These are phyloP conservation scores for Holotrichia oblita DNA, from an alignment of 1,140 invertebrate species.

Conservation along the genomic window DNA sequence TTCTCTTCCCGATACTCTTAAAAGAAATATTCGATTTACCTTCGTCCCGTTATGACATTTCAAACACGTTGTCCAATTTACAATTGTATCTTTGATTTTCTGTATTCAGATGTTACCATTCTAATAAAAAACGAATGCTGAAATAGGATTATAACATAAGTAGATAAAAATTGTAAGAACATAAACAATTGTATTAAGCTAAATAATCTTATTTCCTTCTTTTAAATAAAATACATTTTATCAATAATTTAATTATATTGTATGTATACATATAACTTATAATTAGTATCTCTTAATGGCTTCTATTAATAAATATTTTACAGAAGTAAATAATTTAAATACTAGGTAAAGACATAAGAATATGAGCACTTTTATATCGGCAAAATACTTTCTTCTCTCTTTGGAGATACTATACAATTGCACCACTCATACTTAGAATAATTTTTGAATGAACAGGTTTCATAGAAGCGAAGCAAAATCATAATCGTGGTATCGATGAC, in stretches of 20 bases:
- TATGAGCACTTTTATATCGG: conserved; percentile 40
- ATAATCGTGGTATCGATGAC: conserved; percentile 55
- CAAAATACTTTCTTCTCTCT: neutral
- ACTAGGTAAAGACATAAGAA: conserved; percentile 12
- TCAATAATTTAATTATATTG: conserved; percentile 24
- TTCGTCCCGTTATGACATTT: no score
- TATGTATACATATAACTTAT: conserved; percentile 32
- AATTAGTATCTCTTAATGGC: conserved; percentile 7
- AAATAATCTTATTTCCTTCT: neutral
- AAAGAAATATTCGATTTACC: no score
- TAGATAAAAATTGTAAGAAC: no score
- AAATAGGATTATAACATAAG: no score
- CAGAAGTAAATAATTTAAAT: conserved; percentile 36
- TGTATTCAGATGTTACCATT: no score
- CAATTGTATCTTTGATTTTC: no score
- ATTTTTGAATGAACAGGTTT: neutral
- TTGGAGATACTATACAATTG: neutral
- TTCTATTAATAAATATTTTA: conserved; percentile 38
- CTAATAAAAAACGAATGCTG: no score
- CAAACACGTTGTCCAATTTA: no score
- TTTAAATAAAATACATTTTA: conserved; percentile 36
- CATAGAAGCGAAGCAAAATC: neutral
- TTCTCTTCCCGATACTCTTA: no score
- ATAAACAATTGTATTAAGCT: neutral
- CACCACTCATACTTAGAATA: conserved; percentile 39